phyloP scores from a whole-genome alignment of 2,797 vertebrate genomes.

The Myotis daubentonii region DNA sequence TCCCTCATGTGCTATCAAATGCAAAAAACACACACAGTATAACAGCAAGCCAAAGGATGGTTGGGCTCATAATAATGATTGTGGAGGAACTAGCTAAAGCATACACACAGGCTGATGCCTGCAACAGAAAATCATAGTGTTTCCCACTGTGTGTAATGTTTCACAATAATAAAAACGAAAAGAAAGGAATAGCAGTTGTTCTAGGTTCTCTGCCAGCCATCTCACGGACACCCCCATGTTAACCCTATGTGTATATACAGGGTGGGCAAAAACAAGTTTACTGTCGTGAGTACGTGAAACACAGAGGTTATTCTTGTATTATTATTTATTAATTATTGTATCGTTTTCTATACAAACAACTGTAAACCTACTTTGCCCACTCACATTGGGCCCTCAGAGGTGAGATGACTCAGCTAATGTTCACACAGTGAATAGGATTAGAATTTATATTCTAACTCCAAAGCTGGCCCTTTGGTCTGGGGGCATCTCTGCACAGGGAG shows the following conservation, averaged over 20 bases:
- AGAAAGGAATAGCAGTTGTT: neutral
- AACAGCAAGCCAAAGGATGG: neutral
- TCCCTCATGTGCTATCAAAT: neutral
- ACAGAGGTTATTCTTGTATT: neutral
- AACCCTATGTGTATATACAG: neutral
- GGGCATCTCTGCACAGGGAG: neutral
- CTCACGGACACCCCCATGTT: rapidly evolving
- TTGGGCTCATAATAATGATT: too few species aligned
- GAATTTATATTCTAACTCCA: neutral
- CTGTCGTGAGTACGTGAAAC: neutral
- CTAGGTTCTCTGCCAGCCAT: neutral
- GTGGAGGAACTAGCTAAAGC: neutral
- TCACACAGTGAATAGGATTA: neutral
- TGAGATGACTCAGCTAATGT: neutral
- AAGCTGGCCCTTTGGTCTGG: neutral
- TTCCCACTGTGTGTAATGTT: neutral
- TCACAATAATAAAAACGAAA: neutral
- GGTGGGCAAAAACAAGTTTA: neutral
- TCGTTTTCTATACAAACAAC: neutral
- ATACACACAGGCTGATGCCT: neutral
- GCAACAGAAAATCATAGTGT: neutral
- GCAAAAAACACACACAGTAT: neutral
- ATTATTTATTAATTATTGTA: neutral
- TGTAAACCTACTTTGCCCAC: neutral
- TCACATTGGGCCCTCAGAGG: neutral